A percentile compares a stretch with the other conserved stretches of the same genome.
phyloP scores from a whole-genome alignment of 2,797 vertebrate species.

The Pseudochirops cupreus region DNA sequence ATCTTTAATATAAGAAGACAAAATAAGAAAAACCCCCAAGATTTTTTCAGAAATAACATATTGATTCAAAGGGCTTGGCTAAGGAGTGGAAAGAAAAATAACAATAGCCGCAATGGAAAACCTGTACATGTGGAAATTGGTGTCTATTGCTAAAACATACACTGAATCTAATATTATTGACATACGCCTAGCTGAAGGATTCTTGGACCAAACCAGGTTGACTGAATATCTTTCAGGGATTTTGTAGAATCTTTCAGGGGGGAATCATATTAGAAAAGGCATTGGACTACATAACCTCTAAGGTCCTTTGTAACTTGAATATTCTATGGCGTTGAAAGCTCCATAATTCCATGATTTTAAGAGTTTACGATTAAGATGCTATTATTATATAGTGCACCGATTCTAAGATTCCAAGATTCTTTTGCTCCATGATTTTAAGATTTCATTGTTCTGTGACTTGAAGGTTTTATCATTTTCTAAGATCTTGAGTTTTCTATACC shows the following conservation, averaged over 20 bases:
- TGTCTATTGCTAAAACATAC: background rate
- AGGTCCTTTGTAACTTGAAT: background rate
- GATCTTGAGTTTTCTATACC: background rate
- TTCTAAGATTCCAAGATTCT: background rate
- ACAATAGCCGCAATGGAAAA: background rate
- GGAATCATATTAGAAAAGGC: background rate
- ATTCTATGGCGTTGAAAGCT: background rate
- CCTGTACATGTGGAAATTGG: background rate
- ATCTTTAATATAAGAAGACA: constrained; percentile 46
- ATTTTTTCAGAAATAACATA: constrained; percentile 12
- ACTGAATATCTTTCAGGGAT: background rate
- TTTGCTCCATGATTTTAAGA: background rate
- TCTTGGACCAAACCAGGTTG: background rate
- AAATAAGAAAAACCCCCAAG: constrained; percentile 4
- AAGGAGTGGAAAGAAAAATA: constrained; percentile 11
- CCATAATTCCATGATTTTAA: background rate
- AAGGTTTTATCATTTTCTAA: background rate
- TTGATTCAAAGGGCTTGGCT: background rate
- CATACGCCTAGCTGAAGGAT: background rate
- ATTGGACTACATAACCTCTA: background rate
- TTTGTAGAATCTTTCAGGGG: background rate
- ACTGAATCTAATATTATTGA: background rate
- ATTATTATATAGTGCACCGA: background rate
- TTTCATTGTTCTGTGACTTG: background rate
- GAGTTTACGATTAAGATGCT: background rate